Percentiles rank a stretch among this genome's conserved stretches.
phyloP scores from a whole-genome alignment of 2,888 invertebrate species.

The Catocala nupta region DNA sequence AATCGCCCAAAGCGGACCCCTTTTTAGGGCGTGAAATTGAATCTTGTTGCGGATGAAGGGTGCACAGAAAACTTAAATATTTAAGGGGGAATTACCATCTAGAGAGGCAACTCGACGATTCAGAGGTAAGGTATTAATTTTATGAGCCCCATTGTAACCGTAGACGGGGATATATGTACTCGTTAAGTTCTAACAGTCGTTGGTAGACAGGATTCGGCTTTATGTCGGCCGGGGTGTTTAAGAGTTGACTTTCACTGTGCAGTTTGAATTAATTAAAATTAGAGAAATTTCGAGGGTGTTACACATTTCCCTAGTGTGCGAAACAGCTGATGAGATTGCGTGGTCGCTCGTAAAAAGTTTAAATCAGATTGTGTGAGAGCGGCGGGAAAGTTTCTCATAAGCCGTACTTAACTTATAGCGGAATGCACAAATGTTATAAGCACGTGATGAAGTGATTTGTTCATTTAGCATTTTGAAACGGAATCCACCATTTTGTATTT shows the following conservation, averaged over 20 bases:
- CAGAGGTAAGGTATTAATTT: conserved; percentile 85
- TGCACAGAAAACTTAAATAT: conserved; percentile 85
- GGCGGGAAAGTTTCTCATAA: conserved; percentile 48
- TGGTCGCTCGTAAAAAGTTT: conserved; percentile 70
- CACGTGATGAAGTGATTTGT: conserved; percentile 26
- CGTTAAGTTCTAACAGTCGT: conserved; percentile 82
- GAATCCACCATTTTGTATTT: not conserved
- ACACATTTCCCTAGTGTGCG: conserved; percentile 59
- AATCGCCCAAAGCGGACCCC: conserved; percentile 79
- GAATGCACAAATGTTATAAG: conserved; percentile 30
- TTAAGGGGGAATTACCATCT: conserved; percentile 82
- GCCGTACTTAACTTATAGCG: conserved; percentile 35
- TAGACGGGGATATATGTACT: conserved; percentile 79
- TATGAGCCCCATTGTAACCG: conserved; percentile 78
- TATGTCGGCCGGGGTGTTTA: conserved; percentile 58
- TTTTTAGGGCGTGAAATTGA: conserved; percentile 86
- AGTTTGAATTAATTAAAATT: conserved; percentile 82
- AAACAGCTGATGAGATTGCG: conserved; percentile 64
- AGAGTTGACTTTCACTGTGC: conserved; percentile 65
- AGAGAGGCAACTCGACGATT: conserved; percentile 74
- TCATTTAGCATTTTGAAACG: conserved; percentile 17
- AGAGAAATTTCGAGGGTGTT: conserved; percentile 63
- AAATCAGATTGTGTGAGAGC: conserved; percentile 58
- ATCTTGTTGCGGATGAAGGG: conserved; percentile 85
- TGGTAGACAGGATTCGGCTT: conserved; percentile 71